A percentile compares a stretch with the other conserved stretches of the same genome.
phyloP scores from a whole-genome alignment of 1,140 invertebrate species.

The Gryon sp. region DNA sequence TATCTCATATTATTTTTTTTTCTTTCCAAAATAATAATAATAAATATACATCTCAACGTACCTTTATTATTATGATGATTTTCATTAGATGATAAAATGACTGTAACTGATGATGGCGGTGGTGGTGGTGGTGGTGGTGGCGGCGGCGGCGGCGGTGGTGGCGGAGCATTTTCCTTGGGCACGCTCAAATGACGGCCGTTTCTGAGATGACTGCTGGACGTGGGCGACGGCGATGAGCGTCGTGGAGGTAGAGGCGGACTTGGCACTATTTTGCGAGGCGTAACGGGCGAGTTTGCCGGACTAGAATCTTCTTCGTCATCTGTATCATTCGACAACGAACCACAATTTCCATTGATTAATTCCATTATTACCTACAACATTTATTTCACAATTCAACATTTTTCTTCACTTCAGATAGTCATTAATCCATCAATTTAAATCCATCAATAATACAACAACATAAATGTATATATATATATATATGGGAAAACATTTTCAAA shows the following conservation, averaged over 20 bases:
- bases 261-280: constrained; percentile 74
- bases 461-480: too few species aligned
- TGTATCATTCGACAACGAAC: constrained; percentile 74
- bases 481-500: too few species aligned
- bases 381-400: too few species aligned
- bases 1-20: constrained; percentile 1
- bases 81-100: constrained; percentile 71
- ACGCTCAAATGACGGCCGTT: constrained; percentile 77
- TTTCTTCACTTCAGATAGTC: too few species aligned
- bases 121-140: constrained; percentile 48
- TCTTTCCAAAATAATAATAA: too few species aligned
- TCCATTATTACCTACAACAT: constrained; percentile 78
- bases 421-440: too few species aligned
- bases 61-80: constrained; percentile 75
- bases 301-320: constrained; percentile 78
- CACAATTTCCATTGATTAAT: constrained; percentile 75
- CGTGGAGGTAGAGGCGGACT: constrained; percentile 84
- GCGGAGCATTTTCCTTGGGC: constrained; percentile 80
- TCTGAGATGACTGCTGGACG: constrained; percentile 69
- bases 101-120: constrained; percentile 67
- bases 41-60: constrained; percentile 56
- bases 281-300: constrained; percentile 79
- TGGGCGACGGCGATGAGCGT: constrained; percentile 81
- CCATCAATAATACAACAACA: too few species aligned
- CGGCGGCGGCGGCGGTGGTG: constrained; percentile 66